Percentiles rank a stretch among this genome's conserved stretches.
Evolutionary conservation across 2,797 vertebrate species (phyloP).

Genomic region (Characodon lateralis): DNA sequence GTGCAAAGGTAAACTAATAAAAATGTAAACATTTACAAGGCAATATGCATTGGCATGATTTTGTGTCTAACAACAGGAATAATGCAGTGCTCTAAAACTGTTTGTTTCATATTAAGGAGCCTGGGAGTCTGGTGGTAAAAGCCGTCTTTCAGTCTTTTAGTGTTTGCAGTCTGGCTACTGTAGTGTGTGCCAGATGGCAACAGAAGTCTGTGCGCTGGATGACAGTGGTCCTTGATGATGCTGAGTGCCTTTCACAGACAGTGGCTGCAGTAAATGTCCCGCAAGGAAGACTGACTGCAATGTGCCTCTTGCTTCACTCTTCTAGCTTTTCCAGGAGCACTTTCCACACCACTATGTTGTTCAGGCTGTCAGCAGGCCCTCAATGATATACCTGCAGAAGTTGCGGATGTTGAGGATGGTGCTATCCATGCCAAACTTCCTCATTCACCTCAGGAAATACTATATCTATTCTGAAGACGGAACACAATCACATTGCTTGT

Average conservation of each 20-base stretch:
- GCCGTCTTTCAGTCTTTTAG: background rate
- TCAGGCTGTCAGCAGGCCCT: background rate
- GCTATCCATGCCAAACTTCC: background rate
- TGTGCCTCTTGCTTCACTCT: background rate
- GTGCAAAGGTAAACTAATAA: background rate
- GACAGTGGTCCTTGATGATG: background rate
- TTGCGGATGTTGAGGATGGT: background rate
- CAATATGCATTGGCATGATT: background rate
- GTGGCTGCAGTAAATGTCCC: background rate
- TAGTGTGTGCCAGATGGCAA: background rate
- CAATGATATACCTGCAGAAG: background rate
- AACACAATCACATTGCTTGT: background rate
- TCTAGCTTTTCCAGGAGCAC: background rate
- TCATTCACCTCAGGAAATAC: background rate
- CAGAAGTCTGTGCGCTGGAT: background rate
- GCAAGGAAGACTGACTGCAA: background rate
- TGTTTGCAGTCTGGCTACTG: background rate
- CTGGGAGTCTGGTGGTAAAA: background rate
- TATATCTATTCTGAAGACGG: background rate
- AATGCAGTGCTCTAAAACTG: background rate
- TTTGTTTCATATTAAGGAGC: background rate
- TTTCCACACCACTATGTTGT: background rate
- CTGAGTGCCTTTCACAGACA: background rate
- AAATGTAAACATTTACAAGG: background rate
- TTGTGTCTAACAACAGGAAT: background rate